Base-by-base conservation (phyloP, 92 coral and sea anemone genomes). In the Epizoanthus fatuus region DNA sequence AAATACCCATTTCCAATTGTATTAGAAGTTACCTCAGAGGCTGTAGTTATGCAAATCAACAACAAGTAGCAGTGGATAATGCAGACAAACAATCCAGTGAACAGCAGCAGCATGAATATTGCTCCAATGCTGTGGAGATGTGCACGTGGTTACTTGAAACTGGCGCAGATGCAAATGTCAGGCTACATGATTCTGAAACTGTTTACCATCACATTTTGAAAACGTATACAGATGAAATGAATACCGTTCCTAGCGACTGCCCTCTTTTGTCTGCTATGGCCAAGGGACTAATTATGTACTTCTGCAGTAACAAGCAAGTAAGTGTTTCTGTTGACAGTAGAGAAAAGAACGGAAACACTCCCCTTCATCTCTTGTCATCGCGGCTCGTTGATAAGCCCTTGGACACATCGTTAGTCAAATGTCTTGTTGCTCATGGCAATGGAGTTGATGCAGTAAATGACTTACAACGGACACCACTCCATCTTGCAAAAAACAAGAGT, bases 381-480 rank as follows among this genome's bases (percentile, higher is more conserved):
- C 25, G 25, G 0, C 25, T 22, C 25, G 25, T 22, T 22, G 25
- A 22, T 22, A 22, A 22, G 25, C 0, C 25, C 25, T 22, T 22
- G 25, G 25, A 22, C 25, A 22, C 25, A 22, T 22, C 25, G 25
- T 22, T 22, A 22, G 25, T 22, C 25, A 22, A 22, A 22, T 22
- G 25, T 22, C 25, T 22, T 22, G 25, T 22, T 22, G 25, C 64
- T 58, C 0, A 2, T 58, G 64, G 64, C 3, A 58, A 58, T 58
- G 64, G 22, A 4, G 64, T 58, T 58, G 64, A 58, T 15, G 64
- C 64, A 58, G 64, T 58, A 17, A 58, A 58, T 58, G 64, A 58
- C 20, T 22, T 22, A 22, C 25, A 22, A 22, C 25, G 25, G 25
- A 22, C 25, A 22, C 25, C 25, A 22, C 25, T 22, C 25, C 25